Evolutionary conservation across 2,797 vertebrate species (phyloP).

Genomic region (Pelochelys cantorii): DNA sequence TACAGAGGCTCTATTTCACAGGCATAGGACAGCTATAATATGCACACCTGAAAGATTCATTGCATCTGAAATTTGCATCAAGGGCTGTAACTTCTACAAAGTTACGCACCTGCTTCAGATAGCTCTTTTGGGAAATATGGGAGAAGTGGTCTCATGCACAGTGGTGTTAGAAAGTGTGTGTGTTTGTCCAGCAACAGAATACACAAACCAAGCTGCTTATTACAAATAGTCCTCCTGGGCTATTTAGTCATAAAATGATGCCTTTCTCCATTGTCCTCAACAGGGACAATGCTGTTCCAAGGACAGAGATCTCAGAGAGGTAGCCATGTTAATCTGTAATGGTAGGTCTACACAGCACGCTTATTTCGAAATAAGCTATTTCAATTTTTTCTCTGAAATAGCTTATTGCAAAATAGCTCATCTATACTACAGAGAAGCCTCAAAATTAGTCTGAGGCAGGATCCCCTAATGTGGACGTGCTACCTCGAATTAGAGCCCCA

Average conservation of each 20-base stretch:
- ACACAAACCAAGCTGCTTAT: not conserved
- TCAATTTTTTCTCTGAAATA: too few species aligned
- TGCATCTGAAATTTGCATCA: accelerated
- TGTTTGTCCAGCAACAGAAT: not conserved
- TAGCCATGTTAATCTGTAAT: too few species aligned
- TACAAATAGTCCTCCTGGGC: accelerated
- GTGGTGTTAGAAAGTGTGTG: accelerated
- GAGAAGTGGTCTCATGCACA: accelerated
- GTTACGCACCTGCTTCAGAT: accelerated
- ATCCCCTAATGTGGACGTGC: too few species aligned
- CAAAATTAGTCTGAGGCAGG: too few species aligned
- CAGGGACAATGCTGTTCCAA: accelerated
- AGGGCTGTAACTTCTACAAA: not conserved
- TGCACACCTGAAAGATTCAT: accelerated
- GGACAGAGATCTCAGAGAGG: not conserved
- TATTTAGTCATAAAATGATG: accelerated
- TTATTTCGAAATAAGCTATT: too few species aligned
- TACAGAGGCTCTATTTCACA: not conserved
- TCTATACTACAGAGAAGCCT: too few species aligned
- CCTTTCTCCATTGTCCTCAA: not conserved
- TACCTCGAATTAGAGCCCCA: too few species aligned
- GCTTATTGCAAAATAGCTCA: too few species aligned
- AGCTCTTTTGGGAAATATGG: accelerated
- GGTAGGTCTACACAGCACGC: too few species aligned
- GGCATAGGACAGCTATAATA: accelerated